phyloP scores from a whole-genome alignment of 2,797 vertebrate genomes.

The Acanthiza pusilla region DNA sequence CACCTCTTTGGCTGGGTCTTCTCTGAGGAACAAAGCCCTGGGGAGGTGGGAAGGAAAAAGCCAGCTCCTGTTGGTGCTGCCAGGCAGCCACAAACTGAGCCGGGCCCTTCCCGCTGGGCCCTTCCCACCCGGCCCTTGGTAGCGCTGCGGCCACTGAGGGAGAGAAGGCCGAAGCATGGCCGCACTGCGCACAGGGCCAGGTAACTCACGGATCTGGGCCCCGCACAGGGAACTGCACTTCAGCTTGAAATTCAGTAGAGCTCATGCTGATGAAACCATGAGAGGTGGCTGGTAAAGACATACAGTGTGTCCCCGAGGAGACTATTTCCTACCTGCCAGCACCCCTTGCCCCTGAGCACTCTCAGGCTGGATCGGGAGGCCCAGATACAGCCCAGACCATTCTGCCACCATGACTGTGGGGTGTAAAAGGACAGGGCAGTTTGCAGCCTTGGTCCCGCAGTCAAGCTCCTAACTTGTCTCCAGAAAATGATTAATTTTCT shows the following conservation, averaged over 20 bases:
- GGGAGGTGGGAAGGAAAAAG: neutral
- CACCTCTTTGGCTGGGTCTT: neutral
- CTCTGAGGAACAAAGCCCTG: neutral
- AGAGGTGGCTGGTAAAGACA: neutral
- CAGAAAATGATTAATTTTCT: neutral
- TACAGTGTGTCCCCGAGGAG: accelerated
- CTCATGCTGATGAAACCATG: neutral
- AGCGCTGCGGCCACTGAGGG: too few species aligned
- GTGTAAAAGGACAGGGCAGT: neutral
- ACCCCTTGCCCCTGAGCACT: neutral
- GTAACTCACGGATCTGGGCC: neutral
- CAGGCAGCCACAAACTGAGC: neutral
- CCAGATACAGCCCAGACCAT: neutral
- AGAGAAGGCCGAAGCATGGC: accelerated
- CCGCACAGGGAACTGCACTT: neutral
- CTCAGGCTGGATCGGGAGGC: accelerated
- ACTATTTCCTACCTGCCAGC: neutral
- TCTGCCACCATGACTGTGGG: neutral
- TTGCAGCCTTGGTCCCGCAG: neutral
- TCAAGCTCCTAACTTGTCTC: neutral
- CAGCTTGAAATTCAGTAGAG: neutral
- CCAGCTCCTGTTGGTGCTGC: neutral
- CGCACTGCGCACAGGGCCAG: accelerated
- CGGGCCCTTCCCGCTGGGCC: too few species aligned
- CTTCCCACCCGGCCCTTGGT: accelerated